Evolutionary conservation across 2,888 invertebrate species (phyloP), one percentile per base, ranked within the genome.

Genomic region (Troglohyphantes excavatus): DNA sequence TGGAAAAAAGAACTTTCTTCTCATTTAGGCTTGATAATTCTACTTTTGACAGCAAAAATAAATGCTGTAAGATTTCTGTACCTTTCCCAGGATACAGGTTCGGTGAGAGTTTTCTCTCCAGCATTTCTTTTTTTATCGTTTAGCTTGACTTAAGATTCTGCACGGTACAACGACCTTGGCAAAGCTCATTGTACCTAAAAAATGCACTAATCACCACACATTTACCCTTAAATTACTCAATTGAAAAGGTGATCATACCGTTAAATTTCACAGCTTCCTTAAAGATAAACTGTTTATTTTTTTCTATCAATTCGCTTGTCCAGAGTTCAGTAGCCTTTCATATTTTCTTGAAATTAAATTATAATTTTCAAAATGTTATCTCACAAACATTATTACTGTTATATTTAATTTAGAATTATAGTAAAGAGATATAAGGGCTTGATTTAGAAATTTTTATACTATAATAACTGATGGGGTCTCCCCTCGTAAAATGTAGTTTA

Each of bases 61-160:
- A 1, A 53, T n/a, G 33, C 53, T 0, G 53, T n/a, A 13, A 0
- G n/a, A 53, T 53, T 53, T n/a, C 0, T 53, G 17, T 2, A 53
- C 23, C 63, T 78, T 78, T 78, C 65, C 63, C 78, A 78, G 33
- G 33, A 33, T 78, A 63, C 76, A 23, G 61, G 63, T 65, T 78
- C 26, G 21, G 21, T 78, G 65, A 39, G 63, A 65, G 63, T 21
- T 61, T 63, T 26, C 23, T 65, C 65, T 39, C 61, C 76, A 63
- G 33, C 27, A 33, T 61, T n/a, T 61, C 29, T n/a, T n/a, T 39
- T 65, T 17, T 11, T 75, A 27, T n/a, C 59, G 75, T 29, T 75
- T 53, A 23, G 53, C 59, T 19, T 33, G 61, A 72, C 72, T 72
- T 26, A 72, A 46, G 65, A 78, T 65, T 76, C 29, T 63, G 19